Evolutionary conservation across 2,797 vertebrate species (phyloP), one percentile per base, ranked within the genome.

Genomic region (Chromis chromis): DNA sequence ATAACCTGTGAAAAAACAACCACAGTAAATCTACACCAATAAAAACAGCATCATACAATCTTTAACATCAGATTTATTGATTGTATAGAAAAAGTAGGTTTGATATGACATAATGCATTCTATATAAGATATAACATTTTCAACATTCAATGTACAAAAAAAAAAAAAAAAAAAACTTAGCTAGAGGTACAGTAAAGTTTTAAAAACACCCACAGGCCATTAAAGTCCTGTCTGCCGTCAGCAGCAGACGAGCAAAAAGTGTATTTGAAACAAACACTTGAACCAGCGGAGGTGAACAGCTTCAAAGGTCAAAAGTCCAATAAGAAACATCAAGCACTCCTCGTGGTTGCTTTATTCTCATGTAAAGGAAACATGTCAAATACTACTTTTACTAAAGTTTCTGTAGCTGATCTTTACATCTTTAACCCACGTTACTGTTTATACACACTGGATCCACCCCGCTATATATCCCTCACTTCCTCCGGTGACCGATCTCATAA

Each of bases 71-170:
- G 89, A 93, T 95, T 95, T 95, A 95, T 95, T 96, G 92, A 91
- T 94, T 95, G 94, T 94, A 94, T 95, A 95, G 93, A 96, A 96
- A 95, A 95, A 93, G 93, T 95, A 94, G 93, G 93, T 93, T 93
- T 91, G 93, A 95, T 96, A 96, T 95, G 94, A 95, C 89, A 92
- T 94, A 93, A 95, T 94, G 95, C 95, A 95, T 96, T 95, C 94
- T 95, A 95, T 95, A 95, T 94, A 95, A 95, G 94, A 95, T 94
- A 93, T 94, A 95, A 93, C 91, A 94, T 94, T 94, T 94, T 93
- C 83, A 93, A 95, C 95, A 96, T 96, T 96, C 94, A 95, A 94
- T 94, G 93, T 96, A 95, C 93, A 92, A 93, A 93, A 85, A 72
- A 91, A 90, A 90, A 91, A 89, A 87, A 89, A 81, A 91, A 83